Evolutionary conservation across 2,797 vertebrate genomes (phyloP).

Genomic region (Megalops cyprinoides): DNA sequence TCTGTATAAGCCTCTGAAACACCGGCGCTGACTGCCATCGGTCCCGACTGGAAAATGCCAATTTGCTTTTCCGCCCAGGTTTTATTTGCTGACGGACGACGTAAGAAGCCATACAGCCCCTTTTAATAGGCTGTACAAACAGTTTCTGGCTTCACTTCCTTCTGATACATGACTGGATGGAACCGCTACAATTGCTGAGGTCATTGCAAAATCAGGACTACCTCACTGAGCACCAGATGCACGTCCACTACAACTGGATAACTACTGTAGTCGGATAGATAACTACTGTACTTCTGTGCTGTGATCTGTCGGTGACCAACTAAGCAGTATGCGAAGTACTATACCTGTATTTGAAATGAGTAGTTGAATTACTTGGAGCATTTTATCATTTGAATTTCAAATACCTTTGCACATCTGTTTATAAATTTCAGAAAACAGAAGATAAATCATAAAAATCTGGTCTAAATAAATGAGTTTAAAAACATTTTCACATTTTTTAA

Average conservation of each 20-base stretch:
- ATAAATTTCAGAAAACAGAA: no score
- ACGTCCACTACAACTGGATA: background rate
- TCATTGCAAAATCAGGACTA: background rate
- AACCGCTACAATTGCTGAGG: no score
- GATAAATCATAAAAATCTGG: no score
- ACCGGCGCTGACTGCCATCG: background rate
- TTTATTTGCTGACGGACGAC: background rate
- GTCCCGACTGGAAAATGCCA: background rate
- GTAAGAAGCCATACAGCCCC: background rate
- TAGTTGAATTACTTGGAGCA: background rate
- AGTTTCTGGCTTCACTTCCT: background rate
- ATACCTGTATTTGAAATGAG: background rate
- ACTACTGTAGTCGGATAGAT: no score
- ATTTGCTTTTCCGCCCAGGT: background rate
- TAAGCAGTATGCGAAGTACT: background rate
- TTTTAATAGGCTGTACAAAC: background rate
- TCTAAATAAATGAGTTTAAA: no score
- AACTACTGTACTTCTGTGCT: background rate
- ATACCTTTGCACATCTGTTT: no score
- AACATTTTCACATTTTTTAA: no score
- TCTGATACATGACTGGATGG: no score
- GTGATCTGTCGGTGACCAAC: background rate
- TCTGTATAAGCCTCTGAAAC: no score
- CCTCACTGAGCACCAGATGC: background rate
- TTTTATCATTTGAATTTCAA: background rate